Conservation (phyloP, 2,797 vertebrate genomes). For the Halcyon chelicuti region DNA sequence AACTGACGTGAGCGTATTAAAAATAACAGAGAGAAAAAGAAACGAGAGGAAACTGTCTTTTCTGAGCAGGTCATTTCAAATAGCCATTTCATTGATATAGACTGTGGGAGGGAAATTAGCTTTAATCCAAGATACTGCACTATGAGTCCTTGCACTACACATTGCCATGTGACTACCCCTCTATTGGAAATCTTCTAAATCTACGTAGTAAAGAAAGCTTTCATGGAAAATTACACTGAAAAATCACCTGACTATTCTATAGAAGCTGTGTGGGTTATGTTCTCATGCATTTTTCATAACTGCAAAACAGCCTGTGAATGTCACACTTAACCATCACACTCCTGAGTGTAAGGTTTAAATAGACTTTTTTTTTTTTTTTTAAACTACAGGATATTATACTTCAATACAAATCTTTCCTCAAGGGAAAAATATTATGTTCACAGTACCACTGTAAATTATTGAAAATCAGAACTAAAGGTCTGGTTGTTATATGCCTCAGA, state of each 20-base stretch:
- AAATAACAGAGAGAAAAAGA: neutral
- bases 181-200: constrained; percentile 28
- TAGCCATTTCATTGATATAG: neutral
- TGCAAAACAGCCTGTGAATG: constrained; percentile 80
- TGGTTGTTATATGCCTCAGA: constrained; percentile 21
- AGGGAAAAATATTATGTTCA: constrained; percentile 68
- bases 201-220: constrained; percentile 54
- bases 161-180: neutral
- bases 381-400: constrained; percentile 43
- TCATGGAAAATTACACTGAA: constrained; percentile 75
- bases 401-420: constrained; percentile 62
- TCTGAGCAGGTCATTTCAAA: neutral
- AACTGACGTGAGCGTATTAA: neutral
- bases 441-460: constrained; percentile 53
- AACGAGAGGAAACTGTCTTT: neutral
- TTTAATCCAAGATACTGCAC: neutral
- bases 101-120: neutral
- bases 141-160: neutral
- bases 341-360: constrained; percentile 67
- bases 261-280: constrained; percentile 72
- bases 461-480: constrained; percentile 49
- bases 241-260: constrained; percentile 69
- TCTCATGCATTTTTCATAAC: constrained; percentile 80
- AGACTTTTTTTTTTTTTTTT: neutral
- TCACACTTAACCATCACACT: constrained; percentile 72